Base-by-base conservation (phyloP, 2,797 vertebrate genomes). In the Sphaeramia orbicularis region DNA sequence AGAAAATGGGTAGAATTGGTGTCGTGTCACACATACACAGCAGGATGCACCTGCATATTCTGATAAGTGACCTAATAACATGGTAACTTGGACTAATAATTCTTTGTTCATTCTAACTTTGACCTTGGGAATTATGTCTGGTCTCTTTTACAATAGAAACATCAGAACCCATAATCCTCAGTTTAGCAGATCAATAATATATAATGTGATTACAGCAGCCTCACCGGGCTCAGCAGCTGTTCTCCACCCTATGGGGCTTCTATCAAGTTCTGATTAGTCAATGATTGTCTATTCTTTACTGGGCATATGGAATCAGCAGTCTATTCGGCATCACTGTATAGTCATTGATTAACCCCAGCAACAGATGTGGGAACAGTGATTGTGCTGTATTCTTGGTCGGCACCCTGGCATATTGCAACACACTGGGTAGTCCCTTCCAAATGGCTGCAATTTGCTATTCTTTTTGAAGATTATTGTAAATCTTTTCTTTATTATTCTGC, bases 241-340 rank as follows among this genome's bases (percentile, higher is more conserved):
- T 85, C 81, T 65, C 57, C 52, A 16, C 81, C 66, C 76, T 80
- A 76, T 86, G 85, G 69, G 75, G 84, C 77, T 87, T 82, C 84
- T 80, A 85, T 88, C 80, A 85, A 78, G 75, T 82, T 88, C 82
- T 91, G 90, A 91, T 92, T 92, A 91, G 90, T 79, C 83, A 65
- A 81, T 91, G 89, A 91, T 91, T 91, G 84, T 86, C 90, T 86
- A 90, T 89, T 92, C 88, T 88, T 87, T 79, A 62, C 64, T 14
- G 56, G 83, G 80, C 85, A 84, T 91, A 91, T 91, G 89, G 89
- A 90, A 91, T 89, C 89, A 90, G 89, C 69, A 49, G 74, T 76
- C 85, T 88, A 91, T 92, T 92, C 80, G 87, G 76, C 62, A 70
- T 56, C 65, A 84, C 85, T 90, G 86, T 89, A 89, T 92, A 89